A percentile compares a stretch with the other conserved stretches of the same genome.
phyloP scores from a whole-genome alignment of 92 coral and sea anemone genomes.

The Metridium senile region DNA sequence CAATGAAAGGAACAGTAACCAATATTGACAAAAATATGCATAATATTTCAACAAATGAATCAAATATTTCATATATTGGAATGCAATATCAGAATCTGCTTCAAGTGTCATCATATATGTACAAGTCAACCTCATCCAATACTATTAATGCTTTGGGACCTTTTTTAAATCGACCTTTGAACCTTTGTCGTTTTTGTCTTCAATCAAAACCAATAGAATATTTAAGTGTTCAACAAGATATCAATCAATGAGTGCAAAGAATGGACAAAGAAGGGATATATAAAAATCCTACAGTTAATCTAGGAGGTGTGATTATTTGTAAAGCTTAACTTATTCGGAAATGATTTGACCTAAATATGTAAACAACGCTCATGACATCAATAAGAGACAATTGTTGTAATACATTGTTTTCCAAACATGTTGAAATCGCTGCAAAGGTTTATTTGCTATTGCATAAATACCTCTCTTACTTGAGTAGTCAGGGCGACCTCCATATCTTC shows the following conservation, averaged over 20 bases:
- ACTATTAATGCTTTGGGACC: background rate
- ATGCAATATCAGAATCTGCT: too few species aligned
- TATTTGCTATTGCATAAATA: conserved; percentile 9
- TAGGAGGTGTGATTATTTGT: too few species aligned
- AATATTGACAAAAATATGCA: background rate
- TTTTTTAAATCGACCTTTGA: background rate
- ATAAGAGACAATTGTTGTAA: background rate
- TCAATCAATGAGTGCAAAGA: background rate
- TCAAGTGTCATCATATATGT: too few species aligned
- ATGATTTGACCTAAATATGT: background rate
- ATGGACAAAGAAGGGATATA: background rate
- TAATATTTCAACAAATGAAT: too few species aligned
- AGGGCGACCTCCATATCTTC: conserved; percentile 53
- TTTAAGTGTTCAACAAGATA: background rate
- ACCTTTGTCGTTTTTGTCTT: background rate
- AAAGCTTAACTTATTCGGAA: too few species aligned
- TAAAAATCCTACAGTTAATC: background rate
- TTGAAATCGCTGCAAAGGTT: conserved; percentile 3
- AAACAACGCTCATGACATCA: background rate
- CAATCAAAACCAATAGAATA: background rate
- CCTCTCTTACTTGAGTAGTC: conserved; percentile 35
- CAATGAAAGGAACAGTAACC: too few species aligned
- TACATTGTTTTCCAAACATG: background rate
- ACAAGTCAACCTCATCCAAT: background rate
- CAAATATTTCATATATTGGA: too few species aligned